Base-by-base conservation (phyloP, 2,888 invertebrate species). In the Hedychridium roseum region DNA sequence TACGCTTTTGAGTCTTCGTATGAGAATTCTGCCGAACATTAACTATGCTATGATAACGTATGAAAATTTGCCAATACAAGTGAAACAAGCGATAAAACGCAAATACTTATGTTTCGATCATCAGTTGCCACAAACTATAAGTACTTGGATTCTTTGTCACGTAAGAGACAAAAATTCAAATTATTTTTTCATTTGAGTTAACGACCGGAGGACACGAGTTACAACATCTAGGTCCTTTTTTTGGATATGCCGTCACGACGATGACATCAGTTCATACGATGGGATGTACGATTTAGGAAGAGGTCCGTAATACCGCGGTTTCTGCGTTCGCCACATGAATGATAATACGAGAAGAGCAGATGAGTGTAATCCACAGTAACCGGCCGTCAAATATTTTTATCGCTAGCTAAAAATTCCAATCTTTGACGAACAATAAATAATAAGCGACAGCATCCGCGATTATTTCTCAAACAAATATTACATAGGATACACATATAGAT, bases 231-330 rank as follows among this genome's bases (percentile, higher is more conserved):
- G 2, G 14, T 32, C 43, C 43, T 55, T 48, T 49, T 58, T 60
- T 63, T 31, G 64, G 50, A 14, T 36, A 32, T 44, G 52, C 43
- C 37, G 50, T 43, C 49, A 30, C 37, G 47, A 36, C 70, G 71
- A 71, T 66, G 65, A 70, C 71, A 71, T 36, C 57, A n/a, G 43
- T 32, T 45, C 28, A 30, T 31, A 38, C 27, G 42, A 50, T 49
- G 45, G 57, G 61, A 63, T 64, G 66, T 68, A 61, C 68, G 63
- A 68, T 70, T 50, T 55, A 51, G 50, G 27, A 15, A 23, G 49
- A 46, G 49, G 43, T 43, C 63, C 68, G 66, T 64, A 64, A 64
- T 50, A 57, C 49, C 45, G 44, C 35, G 14, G n/a, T n/a, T n/a
- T n/a, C n/a, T n/a, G n/a, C 35, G 55, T 51, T 39, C 37, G 46